Evolutionary conservation across 2,888 invertebrate species (phyloP), one percentile per base, ranked within the genome.

Genomic region (Caprella mutica): DNA sequence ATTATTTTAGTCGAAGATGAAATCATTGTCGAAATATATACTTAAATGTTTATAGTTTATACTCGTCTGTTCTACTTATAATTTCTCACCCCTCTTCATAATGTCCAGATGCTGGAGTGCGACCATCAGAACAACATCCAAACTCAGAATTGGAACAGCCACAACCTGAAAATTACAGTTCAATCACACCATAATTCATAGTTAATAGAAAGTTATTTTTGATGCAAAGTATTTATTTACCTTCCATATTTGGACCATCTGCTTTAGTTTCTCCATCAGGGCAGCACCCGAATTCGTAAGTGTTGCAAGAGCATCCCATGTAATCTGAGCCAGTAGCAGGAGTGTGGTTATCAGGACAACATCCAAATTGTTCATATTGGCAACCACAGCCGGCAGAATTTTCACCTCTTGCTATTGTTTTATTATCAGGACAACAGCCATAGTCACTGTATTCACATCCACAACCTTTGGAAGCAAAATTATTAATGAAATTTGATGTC

Each of bases 221-320:
- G 14, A 14, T 9, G 8, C 14, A 43, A 5, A 35, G 19, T 12
- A 44, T 17, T n/a, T 14, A 42, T 52, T 27, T 17, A 59, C 65
- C 66, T 35, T 61, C 58, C 27, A 44, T 52, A 51, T 56, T 53
- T 9, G 65, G 61, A 51, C 66, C 66, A 30, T 50, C 29, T 8
- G 66, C 66, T 12, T 55, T 44, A 14, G 61, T 59, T 33, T 76
- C 70, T 9, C 90, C 91, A 72, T 93, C 91, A 1, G 83, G 81
- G 68, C 92, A 93, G 71, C 92, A 93, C 5, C 92, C 92, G 68
- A 88, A 90, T 70, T 89, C 87, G 76, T 81, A 85, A 0, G 89
- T 85, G 69, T 84, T 79, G 69, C 90, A 90, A 0, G 79, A 77
- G 69, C 94, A 96, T 8, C 92, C 94, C 67, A 83, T 80, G 51